Evolutionary conservation across 2,113 vertebrate genomes (phyloP).

Genomic region (Phrynosoma platyrhinos): DNA sequence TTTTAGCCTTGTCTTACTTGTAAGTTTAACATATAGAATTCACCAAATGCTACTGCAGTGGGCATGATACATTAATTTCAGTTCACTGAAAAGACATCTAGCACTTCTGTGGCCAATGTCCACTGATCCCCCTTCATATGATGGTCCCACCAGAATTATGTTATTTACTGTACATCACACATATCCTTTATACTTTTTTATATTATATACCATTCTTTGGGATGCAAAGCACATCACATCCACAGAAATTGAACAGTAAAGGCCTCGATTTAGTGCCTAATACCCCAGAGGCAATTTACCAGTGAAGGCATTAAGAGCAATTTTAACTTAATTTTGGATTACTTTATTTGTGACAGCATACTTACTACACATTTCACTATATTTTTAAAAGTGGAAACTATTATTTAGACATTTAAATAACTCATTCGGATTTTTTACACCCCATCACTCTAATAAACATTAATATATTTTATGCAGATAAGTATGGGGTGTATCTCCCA

Average conservation of each 20-base stretch:
- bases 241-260: conserved; percentile 44
- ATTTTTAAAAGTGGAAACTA: conserved; percentile 59
- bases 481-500: background rate
- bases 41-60: background rate
- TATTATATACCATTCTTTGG: background rate
- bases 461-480: conserved; percentile 32
- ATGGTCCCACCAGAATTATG: conserved; percentile 21
- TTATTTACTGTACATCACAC: background rate
- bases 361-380: conserved; percentile 70
- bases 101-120: background rate
- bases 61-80: background rate
- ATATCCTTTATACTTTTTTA: conserved; percentile 10
- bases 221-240: background rate
- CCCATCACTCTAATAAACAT: background rate
- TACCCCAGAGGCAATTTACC: conserved; percentile 68
- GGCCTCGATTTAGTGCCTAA: conserved; percentile 50
- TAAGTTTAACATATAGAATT: background rate
- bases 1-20: background rate
- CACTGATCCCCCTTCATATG: background rate
- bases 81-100: background rate
- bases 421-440: conserved; percentile 42
- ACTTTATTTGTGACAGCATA: conserved; percentile 64
- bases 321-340: conserved; percentile 64
- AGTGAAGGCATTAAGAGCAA: conserved; percentile 63
- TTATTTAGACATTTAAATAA: conserved; percentile 55